Base-by-base conservation (phyloP, 1,140 invertebrate genomes). In the Pachyrhynchus sulphureomaculatus region DNA sequence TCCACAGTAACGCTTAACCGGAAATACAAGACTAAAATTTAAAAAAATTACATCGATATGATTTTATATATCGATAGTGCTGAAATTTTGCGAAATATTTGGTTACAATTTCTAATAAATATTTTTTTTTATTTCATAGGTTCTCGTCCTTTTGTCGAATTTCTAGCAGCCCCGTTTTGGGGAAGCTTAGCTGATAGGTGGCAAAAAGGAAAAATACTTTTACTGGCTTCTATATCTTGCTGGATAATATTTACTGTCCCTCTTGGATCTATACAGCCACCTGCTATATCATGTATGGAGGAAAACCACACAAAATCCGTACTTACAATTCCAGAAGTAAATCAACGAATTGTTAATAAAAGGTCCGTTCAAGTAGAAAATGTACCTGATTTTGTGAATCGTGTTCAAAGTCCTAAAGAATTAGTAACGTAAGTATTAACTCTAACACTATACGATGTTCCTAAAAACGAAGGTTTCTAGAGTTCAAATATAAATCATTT, bases 241-340 rank as follows among this genome's bases (percentile, higher is more conserved):
- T 98, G 96, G 95, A 93, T 99, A 23, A 83, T 98, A 10, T 99
- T 99, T 78, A 99, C 96, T 5, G 80, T 98, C 44, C 92, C 95
- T 0, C 77, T 99, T 63, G 95, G 95, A 21, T 96, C 96, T 73
- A 91, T 99, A 55, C 90, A 96, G 72, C 96, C 97, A 0, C 88
- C 92, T 6, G 89, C 94, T 0, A 89, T 93, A 12, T 89, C 88
- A 5, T 99, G 97, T 75, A 82, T 93, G 65, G 80, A 89, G 26
- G 80, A 82, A 2, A 80, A 83, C 42, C 96, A 98, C 78, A 79
- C 83, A 17, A 81, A 85, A 26, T 81, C 78, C 60, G 75, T 77
- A 26, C 74, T 88, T 13, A 80, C 71, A 23, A 71, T 77, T 13
- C 82, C 83, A 4, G 77, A 78, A 37, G 57, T 70, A 0, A 69